A percentile compares a stretch with the other conserved stretches of the same genome.
Conservation (phyloP, 1,140 invertebrate genomes). For the Cardiocondyla obscurior region DNA sequence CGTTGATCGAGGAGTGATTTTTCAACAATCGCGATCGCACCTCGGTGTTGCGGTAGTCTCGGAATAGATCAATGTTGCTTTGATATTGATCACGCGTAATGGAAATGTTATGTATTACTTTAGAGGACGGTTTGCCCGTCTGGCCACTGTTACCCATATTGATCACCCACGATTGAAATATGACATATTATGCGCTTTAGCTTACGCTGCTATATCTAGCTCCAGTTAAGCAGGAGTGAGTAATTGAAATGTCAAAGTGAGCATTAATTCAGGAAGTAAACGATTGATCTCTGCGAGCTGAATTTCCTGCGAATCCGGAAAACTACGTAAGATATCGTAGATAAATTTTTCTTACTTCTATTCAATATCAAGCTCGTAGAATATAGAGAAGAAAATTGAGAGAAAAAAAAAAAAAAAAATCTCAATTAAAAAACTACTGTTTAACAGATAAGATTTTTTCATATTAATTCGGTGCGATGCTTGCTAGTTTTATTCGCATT, state of each 20-base stretch:
- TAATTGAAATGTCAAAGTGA: conserved; percentile 20
- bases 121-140: background rate
- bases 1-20: background rate
- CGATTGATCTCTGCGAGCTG: background rate
- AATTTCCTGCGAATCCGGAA: background rate
- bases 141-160: background rate
- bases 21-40: background rate
- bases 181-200: background rate
- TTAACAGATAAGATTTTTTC: background rate
- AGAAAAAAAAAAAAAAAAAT: background rate
- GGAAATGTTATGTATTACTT: conserved; percentile 19
- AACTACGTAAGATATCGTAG: background rate
- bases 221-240: background rate
- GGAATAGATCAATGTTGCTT: background rate
- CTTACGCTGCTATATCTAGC: background rate
- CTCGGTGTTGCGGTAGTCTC: background rate
- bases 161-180: conserved; percentile 16
- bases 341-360: background rate
- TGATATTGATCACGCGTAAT: background rate
- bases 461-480: too few relatives aligned
- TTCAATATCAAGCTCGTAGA: background rate
- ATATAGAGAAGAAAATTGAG: background rate
- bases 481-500: background rate
- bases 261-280: background rate
- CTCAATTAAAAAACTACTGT: background rate